Conservation (phyloP, 2,888 invertebrate genomes). For the Caenorhabditis virilis region DNA sequence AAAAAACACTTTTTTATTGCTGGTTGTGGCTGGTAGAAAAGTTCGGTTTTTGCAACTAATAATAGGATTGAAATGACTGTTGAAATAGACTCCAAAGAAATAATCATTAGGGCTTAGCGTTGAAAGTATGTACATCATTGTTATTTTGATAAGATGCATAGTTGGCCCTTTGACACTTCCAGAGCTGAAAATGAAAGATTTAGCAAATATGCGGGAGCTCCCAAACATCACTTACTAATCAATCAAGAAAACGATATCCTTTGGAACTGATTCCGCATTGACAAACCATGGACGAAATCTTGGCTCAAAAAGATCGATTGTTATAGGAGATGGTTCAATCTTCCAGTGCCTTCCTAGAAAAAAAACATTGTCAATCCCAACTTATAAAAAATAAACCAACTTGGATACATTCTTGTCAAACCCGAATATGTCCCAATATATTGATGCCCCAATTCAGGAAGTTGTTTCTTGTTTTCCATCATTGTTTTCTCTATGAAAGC, state of each 20-base stretch:
- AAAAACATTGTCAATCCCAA: background rate
- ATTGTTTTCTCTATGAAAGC: constrained; percentile 49
- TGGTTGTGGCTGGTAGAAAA: constrained; percentile 66
- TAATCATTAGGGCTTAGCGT: constrained; percentile 66
- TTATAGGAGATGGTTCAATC: constrained; percentile 55
- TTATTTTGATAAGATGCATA: constrained; percentile 63
- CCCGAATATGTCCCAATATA: constrained; percentile 67
- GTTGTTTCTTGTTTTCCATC: constrained; percentile 42
- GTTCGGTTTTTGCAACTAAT: constrained; percentile 45
- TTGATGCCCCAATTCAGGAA: constrained; percentile 53
- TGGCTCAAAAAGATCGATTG: constrained; percentile 68
- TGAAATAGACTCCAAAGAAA: constrained; percentile 57
- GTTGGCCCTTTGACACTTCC: constrained; percentile 64
- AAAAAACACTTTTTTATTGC: constrained; percentile 63
- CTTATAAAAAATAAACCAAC: too few species aligned
- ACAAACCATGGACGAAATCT: constrained; percentile 67
- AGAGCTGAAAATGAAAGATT: constrained; percentile 34
- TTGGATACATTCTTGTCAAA: constrained; percentile 63
- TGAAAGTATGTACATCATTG: constrained; percentile 61
- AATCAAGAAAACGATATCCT: constrained; percentile 66
- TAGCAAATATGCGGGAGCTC: background rate
- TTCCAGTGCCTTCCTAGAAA: constrained; percentile 56
- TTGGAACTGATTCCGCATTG: constrained; percentile 61
- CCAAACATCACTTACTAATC: constrained; percentile 61
- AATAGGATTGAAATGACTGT: constrained; percentile 41